Conservation (phyloP, 2,797 vertebrate species). For the Xerus rutilus region DNA sequence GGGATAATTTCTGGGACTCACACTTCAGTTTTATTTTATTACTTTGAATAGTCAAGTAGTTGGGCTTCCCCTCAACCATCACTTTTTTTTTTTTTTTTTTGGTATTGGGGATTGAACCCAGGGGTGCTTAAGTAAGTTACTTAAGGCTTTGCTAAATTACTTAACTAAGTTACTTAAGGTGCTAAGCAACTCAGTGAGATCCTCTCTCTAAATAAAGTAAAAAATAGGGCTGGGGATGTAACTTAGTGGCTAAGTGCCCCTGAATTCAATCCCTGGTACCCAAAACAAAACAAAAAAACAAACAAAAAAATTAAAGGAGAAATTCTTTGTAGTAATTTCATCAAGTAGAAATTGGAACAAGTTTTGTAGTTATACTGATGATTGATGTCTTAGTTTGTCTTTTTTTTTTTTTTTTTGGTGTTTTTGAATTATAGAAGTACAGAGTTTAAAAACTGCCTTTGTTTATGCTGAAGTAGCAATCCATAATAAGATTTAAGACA, state of each 20-base stretch:
- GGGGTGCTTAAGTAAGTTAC: too few relatives aligned
- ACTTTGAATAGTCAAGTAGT: neutral
- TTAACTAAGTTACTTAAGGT: too few relatives aligned
- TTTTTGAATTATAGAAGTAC: neutral
- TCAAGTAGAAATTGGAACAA: constrained; percentile 20
- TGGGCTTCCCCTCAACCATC: neutral
- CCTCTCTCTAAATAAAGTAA: too few relatives aligned
- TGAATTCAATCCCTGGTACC: too few relatives aligned
- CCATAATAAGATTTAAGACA: neutral
- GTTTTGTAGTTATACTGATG: neutral
- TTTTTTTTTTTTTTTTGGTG: neutral
- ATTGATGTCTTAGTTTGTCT: neutral
- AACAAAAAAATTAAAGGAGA: neutral
- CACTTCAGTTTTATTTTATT: neutral
- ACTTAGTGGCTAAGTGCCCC: too few relatives aligned
- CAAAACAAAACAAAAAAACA: too few relatives aligned
- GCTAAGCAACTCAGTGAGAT: too few relatives aligned
- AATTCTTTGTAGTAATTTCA: neutral
- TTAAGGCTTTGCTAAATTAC: too few relatives aligned
- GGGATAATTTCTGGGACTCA: neutral
- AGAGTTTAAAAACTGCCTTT: constrained; percentile 10
- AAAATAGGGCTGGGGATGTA: too few relatives aligned
- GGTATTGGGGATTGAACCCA: too few relatives aligned
- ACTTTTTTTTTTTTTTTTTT: neutral
- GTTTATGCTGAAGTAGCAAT: neutral